Base-by-base conservation (phyloP, 1,140 invertebrate genomes). In the Drosophila malerkotliana region DNA sequence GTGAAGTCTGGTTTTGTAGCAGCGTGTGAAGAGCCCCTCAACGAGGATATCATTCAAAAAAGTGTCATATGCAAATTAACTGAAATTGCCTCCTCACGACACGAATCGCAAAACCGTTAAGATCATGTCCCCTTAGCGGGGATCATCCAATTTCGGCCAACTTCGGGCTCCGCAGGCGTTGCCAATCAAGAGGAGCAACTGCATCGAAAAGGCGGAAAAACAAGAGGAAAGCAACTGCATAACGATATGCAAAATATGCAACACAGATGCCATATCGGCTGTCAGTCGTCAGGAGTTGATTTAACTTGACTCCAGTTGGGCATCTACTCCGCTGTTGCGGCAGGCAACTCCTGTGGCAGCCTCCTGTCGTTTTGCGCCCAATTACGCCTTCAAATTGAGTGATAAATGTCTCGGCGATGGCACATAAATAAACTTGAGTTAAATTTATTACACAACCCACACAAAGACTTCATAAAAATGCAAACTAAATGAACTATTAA, bases 401-500 rank as follows among this genome's bases (percentile, higher is more conserved):
- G 83, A 88, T 88, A 88, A 88, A 88, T 88, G 83, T 88, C 83
- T 88, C 67, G 63, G 61, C 63, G 83, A 88, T 83, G 79, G 79
- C 79, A 83, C 79, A 83, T 88, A 88, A 88, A 88, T 88, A 88
- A 88, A 72, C 79, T 79, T 83, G 63, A 88, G 83, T 88, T 84
- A 89, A 88, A 88, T 88, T 88, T 88, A 88, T 88, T 88, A 88
- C 84, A 83, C 83, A 88, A 88, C 83, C 82, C 82, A 85, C 82
- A 85, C 82, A 85, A 85, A 85, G 82, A 85, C 82, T 88, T 82
- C 84, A 88, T 88, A 88, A 88, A 88, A 88, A 88, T 88, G 83
- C 83, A 79, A 88, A 88, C 83, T 88, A 88, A 88, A 88, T 88
- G 83, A 83, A 88, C 83, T 88, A 88, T 88, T 88, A 88, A 88